phyloP scores from a whole-genome alignment of 2,113 vertebrate species.

The Hylia prasina region DNA sequence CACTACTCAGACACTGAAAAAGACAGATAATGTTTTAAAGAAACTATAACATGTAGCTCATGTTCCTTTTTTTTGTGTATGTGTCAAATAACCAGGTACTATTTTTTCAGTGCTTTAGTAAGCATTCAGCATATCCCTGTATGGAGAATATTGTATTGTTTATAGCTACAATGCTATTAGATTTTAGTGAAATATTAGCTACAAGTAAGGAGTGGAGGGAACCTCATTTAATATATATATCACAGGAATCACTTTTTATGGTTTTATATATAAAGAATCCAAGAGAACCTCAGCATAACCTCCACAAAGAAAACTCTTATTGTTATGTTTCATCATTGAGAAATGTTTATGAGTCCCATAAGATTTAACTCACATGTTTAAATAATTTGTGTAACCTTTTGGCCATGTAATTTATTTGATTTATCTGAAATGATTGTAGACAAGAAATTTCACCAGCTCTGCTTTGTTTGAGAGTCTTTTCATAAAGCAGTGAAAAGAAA shows the following conservation, averaged over 20 bases:
- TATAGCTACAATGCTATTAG: not conserved
- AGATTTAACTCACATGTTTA: conserved; percentile 58
- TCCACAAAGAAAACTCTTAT: conserved; percentile 48
- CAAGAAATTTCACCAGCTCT: conserved; percentile 49
- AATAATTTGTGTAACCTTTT: conserved; percentile 68
- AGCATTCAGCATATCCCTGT: not conserved
- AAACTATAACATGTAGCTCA: not conserved
- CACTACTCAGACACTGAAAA: not conserved
- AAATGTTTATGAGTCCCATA: conserved; percentile 60
- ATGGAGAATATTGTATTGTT: not conserved
- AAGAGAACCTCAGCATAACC: conserved; percentile 32
- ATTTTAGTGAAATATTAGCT: conserved; percentile 42
- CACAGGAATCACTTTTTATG: conserved; percentile 2
- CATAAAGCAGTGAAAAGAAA: not conserved
- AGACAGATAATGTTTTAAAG: not conserved
- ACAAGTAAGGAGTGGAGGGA: not conserved
- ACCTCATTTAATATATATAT: not conserved
- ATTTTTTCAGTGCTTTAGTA: not conserved
- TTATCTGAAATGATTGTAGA: conserved; percentile 52
- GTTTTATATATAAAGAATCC: conserved; percentile 10
- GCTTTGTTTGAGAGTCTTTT: conserved; percentile 21
- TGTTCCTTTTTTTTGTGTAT: not conserved
- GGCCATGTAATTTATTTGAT: conserved; percentile 63
- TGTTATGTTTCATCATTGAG: conserved; percentile 60
- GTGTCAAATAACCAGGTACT: not conserved